Evolutionary conservation across 2,888 invertebrate species (phyloP).

Genomic region (Lysandra bellargus): DNA sequence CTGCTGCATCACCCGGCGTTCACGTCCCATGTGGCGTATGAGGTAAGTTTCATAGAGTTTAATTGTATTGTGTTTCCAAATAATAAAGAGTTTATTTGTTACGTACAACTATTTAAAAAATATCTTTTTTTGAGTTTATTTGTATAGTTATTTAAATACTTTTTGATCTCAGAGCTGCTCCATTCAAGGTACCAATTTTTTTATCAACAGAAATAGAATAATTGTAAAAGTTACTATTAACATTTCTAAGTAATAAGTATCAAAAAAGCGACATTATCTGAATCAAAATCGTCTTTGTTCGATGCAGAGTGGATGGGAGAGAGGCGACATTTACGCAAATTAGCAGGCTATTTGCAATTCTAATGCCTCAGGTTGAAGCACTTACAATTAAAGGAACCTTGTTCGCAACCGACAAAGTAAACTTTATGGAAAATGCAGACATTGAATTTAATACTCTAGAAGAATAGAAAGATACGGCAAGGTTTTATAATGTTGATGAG

Average conservation of each 20-base stretch:
- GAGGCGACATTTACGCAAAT: conserved; percentile 2
- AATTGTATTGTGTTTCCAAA: background rate
- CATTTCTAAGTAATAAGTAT: background rate
- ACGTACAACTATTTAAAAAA: background rate
- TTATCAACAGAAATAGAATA: no score
- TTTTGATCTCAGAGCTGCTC: no score
- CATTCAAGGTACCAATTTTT: no score
- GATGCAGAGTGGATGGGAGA: background rate
- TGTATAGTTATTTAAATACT: no score
- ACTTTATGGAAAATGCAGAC: conserved; percentile 6
- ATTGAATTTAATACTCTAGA: conserved; percentile 6
- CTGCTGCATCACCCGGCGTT: conserved; percentile 87
- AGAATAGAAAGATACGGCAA: background rate
- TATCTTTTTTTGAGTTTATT: background rate
- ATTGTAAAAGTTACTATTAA: background rate
- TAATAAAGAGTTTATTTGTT: background rate
- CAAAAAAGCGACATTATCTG: background rate
- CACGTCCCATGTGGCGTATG: conserved; percentile 86
- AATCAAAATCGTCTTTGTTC: background rate
- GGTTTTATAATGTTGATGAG: background rate
- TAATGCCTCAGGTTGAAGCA: conserved; percentile 2
- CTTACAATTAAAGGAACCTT: conserved; percentile 10
- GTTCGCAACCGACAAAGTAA: background rate
- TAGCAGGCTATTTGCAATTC: background rate
- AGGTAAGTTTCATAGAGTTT: conserved; percentile 70